Base-by-base conservation (phyloP, 2,797 vertebrate genomes). In the Denticeps clupeoides region DNA sequence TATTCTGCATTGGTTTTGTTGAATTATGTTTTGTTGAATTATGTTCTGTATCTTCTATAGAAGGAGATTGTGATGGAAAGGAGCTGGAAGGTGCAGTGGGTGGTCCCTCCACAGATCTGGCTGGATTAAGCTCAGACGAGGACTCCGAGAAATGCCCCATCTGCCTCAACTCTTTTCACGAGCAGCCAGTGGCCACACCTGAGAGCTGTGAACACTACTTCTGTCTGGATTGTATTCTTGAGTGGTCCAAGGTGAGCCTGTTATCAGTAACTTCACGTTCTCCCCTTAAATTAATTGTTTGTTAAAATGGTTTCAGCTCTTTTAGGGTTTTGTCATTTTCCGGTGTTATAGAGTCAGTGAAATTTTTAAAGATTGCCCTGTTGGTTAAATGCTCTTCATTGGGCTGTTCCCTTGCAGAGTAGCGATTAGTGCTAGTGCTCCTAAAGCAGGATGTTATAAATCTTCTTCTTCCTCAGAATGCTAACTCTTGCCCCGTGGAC, bases 401-500 rank as follows among this genome's bases (percentile, higher is more conserved):
- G n/a, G n/a, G n/a, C n/a, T n/a, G n/a, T n/a, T n/a, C n/a, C n/a
- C n/a, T n/a, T n/a, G n/a, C n/a, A n/a, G n/a, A n/a, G n/a, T n/a
- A n/a, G n/a, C n/a, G n/a, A n/a, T n/a, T n/a, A n/a, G n/a, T n/a
- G n/a, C n/a, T n/a, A n/a, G n/a, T n/a, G n/a, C n/a, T n/a, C n/a
- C n/a, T n/a, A n/a, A n/a, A n/a, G n/a, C n/a, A n/a, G n/a, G n/a
- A n/a, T n/a, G n/a, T n/a, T n/a, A n/a, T n/a, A n/a, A n/a, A n/a
- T n/a, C 7, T 37, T 6, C 8, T 38, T 10, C 28, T 16, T 9
- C 1, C 59, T 41, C 72, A 99, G 95, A 99, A 97, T 63, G 92
- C 89, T 28, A 98, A 91, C 58, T 97, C 91, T 1, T 99, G 95
- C 64, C 95, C 95, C 0, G 91, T 98, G 41, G 95, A 99, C 78